Evolutionary conservation across 2,888 invertebrate species (phyloP).

Genomic region (Cryptocephalus primarius): DNA sequence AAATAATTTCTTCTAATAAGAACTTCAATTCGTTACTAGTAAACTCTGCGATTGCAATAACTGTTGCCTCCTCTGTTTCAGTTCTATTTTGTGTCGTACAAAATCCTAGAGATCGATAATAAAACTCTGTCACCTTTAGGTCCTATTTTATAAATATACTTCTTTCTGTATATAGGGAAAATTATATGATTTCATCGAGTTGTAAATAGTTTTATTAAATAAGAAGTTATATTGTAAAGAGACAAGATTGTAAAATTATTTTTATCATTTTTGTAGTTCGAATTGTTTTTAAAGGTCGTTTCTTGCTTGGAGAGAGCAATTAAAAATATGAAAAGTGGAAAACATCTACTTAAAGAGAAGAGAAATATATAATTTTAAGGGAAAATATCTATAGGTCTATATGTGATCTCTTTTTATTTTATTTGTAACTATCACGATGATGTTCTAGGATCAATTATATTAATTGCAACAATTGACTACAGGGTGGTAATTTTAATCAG

Average conservation of each 20-base stretch:
- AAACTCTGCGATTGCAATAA: no score
- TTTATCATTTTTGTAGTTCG: conserved; percentile 8
- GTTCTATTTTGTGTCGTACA: no score
- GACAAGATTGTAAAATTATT: conserved; percentile 16
- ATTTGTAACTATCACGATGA: no score
- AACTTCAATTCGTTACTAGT: no score
- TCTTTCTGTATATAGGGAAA: conserved; percentile 19
- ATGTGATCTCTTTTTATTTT: no score
- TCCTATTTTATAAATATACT: conserved; percentile 1
- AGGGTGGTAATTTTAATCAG: conserved; percentile 2
- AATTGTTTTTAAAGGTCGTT: conserved; percentile 7
- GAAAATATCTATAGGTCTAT: no score
- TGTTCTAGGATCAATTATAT: conserved; percentile 8
- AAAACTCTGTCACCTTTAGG: background rate
- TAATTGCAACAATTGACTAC: conserved; percentile 6
- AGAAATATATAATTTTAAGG: no score
- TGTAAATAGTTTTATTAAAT: conserved; percentile 25
- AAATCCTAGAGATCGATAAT: no score
- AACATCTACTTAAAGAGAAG: no score
- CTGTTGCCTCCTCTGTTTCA: no score
- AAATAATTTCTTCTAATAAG: no score
- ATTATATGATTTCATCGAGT: conserved; percentile 19
- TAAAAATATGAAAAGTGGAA: background rate
- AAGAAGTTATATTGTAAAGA: conserved; percentile 19
- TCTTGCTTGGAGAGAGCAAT: conserved; percentile 3